phyloP scores from a whole-genome alignment of 2,888 invertebrate species.

The Cheiracanthium punctorium region DNA sequence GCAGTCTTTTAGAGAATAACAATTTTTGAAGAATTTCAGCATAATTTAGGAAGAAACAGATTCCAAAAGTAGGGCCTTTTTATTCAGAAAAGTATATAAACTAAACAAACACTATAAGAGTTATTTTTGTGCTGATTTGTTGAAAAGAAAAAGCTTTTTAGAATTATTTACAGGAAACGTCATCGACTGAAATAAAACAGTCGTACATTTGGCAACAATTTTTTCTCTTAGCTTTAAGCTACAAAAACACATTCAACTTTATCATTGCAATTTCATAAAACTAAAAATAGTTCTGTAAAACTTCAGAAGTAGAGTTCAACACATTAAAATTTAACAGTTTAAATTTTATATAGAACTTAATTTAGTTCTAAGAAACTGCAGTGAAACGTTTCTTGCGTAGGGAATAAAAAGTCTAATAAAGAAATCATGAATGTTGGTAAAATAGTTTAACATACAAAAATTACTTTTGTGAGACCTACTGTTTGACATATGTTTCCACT shows the following conservation, averaged over 20 bases:
- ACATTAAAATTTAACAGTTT: neutral
- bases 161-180: constrained; percentile 43
- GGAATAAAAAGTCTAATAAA: neutral
- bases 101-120: neutral
- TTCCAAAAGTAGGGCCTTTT: too few relatives aligned
- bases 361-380: neutral
- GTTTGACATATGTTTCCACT: too few relatives aligned
- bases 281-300: neutral
- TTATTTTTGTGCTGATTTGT: neutral
- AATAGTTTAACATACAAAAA: too few relatives aligned
- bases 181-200: constrained; percentile 16
- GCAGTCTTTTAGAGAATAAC: too few relatives aligned
- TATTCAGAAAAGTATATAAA: neutral
- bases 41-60: too few relatives aligned
- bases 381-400: neutral
- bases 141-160: neutral
- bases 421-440: neutral
- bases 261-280: neutral
- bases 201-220: constrained; percentile 44
- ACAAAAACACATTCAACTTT: neutral
- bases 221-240: neutral
- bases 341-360: neutral
- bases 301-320: neutral
- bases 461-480: too few relatives aligned
- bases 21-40: too few relatives aligned